Conservation (phyloP, 1,140 invertebrate genomes). For the Nylanderia fulva region DNA sequence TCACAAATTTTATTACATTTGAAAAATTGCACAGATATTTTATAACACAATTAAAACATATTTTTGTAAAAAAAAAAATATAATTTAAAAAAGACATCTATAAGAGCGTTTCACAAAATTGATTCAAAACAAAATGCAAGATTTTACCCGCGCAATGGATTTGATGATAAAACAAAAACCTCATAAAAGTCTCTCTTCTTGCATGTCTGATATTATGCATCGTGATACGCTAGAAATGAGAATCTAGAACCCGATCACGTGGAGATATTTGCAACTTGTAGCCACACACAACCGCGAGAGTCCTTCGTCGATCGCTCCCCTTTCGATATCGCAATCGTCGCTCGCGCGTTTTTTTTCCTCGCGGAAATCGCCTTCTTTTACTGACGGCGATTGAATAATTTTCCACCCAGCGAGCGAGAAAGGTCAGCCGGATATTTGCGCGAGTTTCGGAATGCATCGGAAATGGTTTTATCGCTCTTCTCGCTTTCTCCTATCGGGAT, state of each 20-base stretch:
- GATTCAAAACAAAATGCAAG: too few species aligned
- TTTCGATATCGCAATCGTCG: constrained; percentile 39
- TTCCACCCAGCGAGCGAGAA: constrained; percentile 22
- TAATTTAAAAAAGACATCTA: too few species aligned
- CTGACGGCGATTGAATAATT: constrained; percentile 37
- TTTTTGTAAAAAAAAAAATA: too few species aligned
- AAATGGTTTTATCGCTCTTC: constrained; percentile 9
- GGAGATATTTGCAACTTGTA: neutral
- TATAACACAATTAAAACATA: too few species aligned
- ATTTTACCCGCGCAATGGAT: neutral
- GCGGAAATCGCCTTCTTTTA: constrained; percentile 20
- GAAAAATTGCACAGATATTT: too few species aligned
- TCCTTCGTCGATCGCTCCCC: constrained; percentile 48
- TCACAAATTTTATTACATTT: too few species aligned
- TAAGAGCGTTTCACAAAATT: neutral
- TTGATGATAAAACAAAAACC: neutral
- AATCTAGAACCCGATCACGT: neutral
- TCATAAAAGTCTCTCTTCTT: neutral
- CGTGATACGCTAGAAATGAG: constrained; percentile 2
- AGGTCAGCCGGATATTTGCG: constrained; percentile 32
- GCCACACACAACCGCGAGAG: neutral
- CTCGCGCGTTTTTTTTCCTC: neutral
- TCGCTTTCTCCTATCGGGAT: neutral
- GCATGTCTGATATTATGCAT: neutral
- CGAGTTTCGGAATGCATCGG: constrained; percentile 39